Evolutionary conservation across 2,113 vertebrate genomes (phyloP).

Genomic region (Sturnus vulgaris): DNA sequence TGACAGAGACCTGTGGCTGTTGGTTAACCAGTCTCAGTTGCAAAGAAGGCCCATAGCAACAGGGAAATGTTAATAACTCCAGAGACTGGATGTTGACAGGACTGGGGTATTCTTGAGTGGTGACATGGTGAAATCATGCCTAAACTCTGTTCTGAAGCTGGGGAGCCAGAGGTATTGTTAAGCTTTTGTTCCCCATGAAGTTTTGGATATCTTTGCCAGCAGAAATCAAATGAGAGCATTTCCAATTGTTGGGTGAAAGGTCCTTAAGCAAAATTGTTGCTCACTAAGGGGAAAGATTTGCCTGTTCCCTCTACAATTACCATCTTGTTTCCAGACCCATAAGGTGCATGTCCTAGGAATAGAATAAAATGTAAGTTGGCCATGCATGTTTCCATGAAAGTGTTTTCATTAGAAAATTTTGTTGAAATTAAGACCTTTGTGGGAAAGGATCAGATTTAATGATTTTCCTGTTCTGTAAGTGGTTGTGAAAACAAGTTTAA

Average conservation of each 20-base stretch:
- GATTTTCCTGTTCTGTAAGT: not conserved
- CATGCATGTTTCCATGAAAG: not conserved
- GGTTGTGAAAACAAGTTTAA: not conserved
- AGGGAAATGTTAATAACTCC: not conserved
- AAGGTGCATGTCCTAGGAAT: not conserved
- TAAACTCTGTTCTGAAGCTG: not conserved
- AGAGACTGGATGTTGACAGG: not conserved
- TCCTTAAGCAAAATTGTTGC: not conserved
- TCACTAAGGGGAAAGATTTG: not conserved
- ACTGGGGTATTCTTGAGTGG: not conserved
- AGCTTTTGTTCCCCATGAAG: not conserved
- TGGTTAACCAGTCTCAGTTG: not conserved
- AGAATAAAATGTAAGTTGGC: not conserved
- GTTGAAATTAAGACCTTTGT: not conserved
- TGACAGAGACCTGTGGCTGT: not conserved
- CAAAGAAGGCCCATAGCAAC: not conserved
- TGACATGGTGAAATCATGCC: not conserved
- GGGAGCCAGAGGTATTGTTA: not conserved
- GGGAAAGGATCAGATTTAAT: not conserved
- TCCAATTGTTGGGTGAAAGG: not conserved
- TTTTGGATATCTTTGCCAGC: not conserved
- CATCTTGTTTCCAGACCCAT: not conserved
- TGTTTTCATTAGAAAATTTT: not conserved
- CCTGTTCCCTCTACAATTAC: not conserved
- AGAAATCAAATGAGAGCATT: not conserved